These are phyloP conservation scores for Nomada fabriciana DNA, from an alignment of 2,888 invertebrate genomes.

Conservation along the genomic window DNA sequence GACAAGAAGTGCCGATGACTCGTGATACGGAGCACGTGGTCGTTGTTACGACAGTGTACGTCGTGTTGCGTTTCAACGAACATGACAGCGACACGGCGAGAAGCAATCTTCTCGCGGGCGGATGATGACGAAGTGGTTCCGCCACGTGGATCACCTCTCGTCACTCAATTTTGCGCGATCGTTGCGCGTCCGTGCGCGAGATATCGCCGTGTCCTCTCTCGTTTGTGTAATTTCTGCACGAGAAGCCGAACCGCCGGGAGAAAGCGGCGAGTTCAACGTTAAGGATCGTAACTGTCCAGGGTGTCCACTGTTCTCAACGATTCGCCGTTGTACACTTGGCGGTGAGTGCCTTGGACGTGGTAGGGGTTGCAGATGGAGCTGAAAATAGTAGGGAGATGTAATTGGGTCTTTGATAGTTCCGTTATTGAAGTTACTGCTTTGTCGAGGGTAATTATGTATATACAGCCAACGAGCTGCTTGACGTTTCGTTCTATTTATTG, in stretches of 20 bases:
- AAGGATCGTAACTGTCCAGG: background rate
- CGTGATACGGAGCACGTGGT: slow-evolving; percentile 52
- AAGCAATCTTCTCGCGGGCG: slow-evolving; percentile 70
- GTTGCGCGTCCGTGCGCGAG: slow-evolving; percentile 16
- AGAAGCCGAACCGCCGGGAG: background rate
- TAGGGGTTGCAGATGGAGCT: background rate
- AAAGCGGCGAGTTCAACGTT: background rate
- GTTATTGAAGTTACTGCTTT: background rate
- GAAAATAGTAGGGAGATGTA: background rate
- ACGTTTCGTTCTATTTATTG: too few relatives aligned
- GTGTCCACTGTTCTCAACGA: background rate
- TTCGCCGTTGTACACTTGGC: background rate
- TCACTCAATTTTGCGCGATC: slow-evolving; percentile 59
- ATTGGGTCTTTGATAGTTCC: too few relatives aligned
- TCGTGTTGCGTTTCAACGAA: slow-evolving; percentile 71
- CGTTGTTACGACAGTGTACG: slow-evolving; percentile 76
- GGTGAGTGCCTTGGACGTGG: too few relatives aligned
- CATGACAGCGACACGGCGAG: slow-evolving; percentile 74
- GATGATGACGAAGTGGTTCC: slow-evolving; percentile 74
- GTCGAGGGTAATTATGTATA: background rate
- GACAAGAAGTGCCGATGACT: slow-evolving; percentile 40
- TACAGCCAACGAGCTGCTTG: background rate
- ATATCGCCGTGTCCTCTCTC: slow-evolving; percentile 13
- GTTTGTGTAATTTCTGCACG: slow-evolving; percentile 15
- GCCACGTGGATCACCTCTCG: slow-evolving; percentile 54